phyloP scores from a whole-genome alignment of 2,797 vertebrate genomes.

The Squalus acanthias region DNA sequence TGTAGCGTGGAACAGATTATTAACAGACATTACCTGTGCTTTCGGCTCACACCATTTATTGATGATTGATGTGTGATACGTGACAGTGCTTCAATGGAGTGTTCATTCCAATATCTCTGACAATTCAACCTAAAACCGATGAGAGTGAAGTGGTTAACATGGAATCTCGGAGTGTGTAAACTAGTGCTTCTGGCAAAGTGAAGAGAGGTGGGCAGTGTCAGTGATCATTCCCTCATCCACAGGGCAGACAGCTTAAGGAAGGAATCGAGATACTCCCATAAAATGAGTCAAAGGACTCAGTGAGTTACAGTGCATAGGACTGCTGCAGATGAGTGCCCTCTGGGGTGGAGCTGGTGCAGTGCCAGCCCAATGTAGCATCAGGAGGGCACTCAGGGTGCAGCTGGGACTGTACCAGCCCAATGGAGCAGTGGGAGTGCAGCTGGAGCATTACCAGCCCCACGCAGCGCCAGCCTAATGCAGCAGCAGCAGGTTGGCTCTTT shows the following conservation, averaged over 20 bases:
- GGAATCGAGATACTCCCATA: neutral
- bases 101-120: constrained; percentile 24
- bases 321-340: neutral
- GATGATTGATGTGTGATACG: constrained; percentile 10
- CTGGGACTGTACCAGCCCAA: neutral
- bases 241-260: neutral
- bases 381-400: neutral
- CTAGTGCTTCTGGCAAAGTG: neutral
- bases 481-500: neutral
- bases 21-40: constrained; percentile 29
- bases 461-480: neutral
- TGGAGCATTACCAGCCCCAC: neutral
- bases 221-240: neutral
- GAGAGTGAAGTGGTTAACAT: constrained; percentile 15
- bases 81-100: constrained; percentile 8
- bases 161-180: neutral
- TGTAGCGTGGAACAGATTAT: neutral
- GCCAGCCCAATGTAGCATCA: neutral
- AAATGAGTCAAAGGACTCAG: neutral
- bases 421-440: neutral
- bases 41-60: constrained; percentile 23
- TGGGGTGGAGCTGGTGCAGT: no score
- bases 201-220: neutral
- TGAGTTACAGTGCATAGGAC: neutral
- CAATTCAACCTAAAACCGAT: constrained; percentile 14